Evolutionary conservation across 2,113 vertebrate genomes (phyloP).

Genomic region (Nycticryphes semicollaris): DNA sequence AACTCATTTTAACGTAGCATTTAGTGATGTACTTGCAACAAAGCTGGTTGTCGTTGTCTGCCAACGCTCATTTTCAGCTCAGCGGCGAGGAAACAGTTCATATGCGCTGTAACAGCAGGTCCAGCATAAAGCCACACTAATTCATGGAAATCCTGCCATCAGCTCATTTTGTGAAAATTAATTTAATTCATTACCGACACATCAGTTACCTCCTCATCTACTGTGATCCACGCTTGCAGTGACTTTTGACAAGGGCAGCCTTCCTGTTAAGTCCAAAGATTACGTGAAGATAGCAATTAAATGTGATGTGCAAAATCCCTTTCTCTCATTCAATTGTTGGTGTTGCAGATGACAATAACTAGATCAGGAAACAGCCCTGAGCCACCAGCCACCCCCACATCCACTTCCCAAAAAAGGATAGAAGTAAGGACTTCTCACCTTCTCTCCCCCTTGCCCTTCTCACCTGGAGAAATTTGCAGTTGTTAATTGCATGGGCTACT

Average conservation of each 20-base stretch:
- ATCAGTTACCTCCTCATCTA: neutral
- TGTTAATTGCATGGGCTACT: too few relatives aligned
- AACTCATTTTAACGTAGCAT: neutral
- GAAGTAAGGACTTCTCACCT: neutral
- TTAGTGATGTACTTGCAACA: neutral
- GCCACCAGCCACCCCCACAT: neutral
- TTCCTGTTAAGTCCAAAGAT: neutral
- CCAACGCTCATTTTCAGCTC: slow-evolving; percentile 34
- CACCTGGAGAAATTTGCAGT: accelerated
- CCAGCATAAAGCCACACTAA: neutral
- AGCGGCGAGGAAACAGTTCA: neutral
- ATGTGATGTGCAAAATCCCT: neutral
- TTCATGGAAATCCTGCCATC: neutral
- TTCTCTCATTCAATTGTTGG: neutral
- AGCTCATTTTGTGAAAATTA: neutral
- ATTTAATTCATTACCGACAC: neutral
- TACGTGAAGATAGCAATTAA: neutral
- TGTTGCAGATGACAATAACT: accelerated
- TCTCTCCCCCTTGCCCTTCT: neutral
- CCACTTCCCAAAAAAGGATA: too few relatives aligned
- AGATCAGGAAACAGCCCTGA: neutral
- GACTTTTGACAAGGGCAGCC: neutral
- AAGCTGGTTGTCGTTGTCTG: neutral
- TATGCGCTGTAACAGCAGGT: neutral
- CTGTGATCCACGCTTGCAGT: neutral